These are phyloP conservation scores for Scopus umbretta DNA, from an alignment of 2,113 vertebrate genomes.

Conservation along the genomic window DNA sequence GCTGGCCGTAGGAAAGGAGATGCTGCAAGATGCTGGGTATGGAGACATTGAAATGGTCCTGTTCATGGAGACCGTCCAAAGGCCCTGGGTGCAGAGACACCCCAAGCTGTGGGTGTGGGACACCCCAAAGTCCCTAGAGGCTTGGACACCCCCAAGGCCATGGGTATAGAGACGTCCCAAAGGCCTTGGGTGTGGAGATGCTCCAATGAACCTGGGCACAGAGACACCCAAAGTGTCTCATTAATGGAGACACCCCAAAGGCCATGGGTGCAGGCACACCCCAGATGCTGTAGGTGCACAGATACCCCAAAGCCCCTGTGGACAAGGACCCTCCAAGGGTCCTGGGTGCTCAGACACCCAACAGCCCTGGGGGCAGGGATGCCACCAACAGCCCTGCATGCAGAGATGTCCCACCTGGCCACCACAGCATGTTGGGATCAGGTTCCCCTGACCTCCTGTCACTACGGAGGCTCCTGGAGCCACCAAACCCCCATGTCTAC, in stretches of 20 bases:
- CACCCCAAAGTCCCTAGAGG: neutral
- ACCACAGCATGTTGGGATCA: neutral
- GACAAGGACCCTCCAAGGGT: neutral
- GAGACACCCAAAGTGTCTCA: neutral
- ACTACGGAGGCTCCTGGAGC: rapidly evolving
- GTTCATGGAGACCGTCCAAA: too few relatives aligned
- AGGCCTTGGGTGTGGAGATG: neutral
- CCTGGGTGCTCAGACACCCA: neutral
- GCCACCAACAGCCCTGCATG: neutral
- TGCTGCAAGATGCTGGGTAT: too few relatives aligned
- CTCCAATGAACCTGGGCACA: neutral
- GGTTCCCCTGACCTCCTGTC: neutral
- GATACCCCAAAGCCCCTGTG: neutral
- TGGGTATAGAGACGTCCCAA: neutral
- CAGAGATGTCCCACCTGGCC: neutral
- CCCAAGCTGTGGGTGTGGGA: too few relatives aligned
- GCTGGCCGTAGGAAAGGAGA: too few relatives aligned
- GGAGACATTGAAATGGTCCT: too few relatives aligned
- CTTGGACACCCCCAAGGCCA: neutral
- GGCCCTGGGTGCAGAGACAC: neutral
- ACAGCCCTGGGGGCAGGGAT: neutral
- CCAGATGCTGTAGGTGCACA: too few relatives aligned
- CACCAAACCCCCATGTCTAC: too few relatives aligned
- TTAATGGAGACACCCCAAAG: neutral
- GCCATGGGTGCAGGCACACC: neutral